phyloP scores from a whole-genome alignment of 2,888 invertebrate genomes.

The Morinoia aosen region DNA sequence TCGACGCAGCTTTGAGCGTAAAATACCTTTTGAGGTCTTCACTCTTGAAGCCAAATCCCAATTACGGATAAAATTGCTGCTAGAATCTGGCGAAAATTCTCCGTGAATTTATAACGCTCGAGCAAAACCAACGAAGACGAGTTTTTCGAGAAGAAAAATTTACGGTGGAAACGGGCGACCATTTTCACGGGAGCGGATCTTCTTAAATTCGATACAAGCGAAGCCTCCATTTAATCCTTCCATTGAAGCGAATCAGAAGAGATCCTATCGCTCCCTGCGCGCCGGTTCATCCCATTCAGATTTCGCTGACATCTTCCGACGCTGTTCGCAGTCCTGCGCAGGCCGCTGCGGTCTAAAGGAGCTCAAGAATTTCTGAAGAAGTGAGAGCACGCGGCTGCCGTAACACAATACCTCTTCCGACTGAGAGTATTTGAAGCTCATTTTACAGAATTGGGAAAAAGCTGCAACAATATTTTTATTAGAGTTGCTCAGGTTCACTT shows the following conservation, averaged over 20 bases:
- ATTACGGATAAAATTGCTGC: not conserved
- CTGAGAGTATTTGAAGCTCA: not conserved
- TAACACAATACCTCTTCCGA: not conserved
- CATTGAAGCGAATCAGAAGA: conserved; percentile 29
- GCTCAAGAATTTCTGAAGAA: conserved; percentile 27
- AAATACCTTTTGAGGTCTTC: not conserved
- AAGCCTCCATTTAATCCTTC: conserved; percentile 39
- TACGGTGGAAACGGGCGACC: not conserved
- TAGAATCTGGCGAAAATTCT: not conserved
- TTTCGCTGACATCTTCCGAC: conserved; percentile 43
- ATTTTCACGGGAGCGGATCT: conserved; percentile 9
- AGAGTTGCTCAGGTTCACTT: not conserved
- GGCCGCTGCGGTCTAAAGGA: not conserved
- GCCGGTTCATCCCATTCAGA: conserved; percentile 22
- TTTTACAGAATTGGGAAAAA: not conserved
- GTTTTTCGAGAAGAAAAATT: not conserved
- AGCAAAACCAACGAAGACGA: not conserved
- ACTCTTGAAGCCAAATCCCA: not conserved
- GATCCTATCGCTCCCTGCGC: conserved; percentile 32
- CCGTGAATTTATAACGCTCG: not conserved
- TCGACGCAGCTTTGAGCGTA: not conserved
- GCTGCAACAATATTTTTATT: not conserved
- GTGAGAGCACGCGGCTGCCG: not conserved
- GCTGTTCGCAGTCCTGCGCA: not conserved
- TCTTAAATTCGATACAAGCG: conserved; percentile 44